Percentiles rank a stretch among this genome's conserved stretches.
phyloP scores from a whole-genome alignment of 2,797 vertebrate species.

The Coracias cyanogaster region DNA sequence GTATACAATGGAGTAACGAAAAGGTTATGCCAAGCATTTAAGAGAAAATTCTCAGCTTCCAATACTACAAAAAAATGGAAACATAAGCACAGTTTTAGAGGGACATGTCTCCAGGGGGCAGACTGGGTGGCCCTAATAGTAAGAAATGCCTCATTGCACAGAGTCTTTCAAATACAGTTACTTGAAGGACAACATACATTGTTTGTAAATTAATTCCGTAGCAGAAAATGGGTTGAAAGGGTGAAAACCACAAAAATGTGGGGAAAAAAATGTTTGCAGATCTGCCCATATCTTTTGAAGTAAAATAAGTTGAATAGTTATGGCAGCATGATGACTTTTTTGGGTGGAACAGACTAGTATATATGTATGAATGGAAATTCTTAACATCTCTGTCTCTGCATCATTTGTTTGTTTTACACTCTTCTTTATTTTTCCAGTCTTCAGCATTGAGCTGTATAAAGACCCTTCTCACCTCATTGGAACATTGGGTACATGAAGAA shows the following conservation, averaged over 20 bases:
- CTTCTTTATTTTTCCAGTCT: not conserved
- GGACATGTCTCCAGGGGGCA: not conserved
- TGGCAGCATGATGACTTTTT: slow-evolving; percentile 18
- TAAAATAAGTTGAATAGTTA: slow-evolving; percentile 33
- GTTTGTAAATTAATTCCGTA: slow-evolving; percentile 60
- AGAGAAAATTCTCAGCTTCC: slow-evolving; percentile 51
- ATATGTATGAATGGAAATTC: not conserved
- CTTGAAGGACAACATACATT: slow-evolving; percentile 59
- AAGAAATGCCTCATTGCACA: slow-evolving; percentile 44
- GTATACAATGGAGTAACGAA: slow-evolving; percentile 1
- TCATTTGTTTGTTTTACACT: not conserved
- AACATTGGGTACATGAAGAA: not conserved
- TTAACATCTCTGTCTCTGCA: not conserved
- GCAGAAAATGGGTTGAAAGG: slow-evolving; percentile 63
- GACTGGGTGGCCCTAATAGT: slow-evolving; percentile 32
- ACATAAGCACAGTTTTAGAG: slow-evolving; percentile 34
- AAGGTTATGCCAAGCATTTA: slow-evolving; percentile 36
- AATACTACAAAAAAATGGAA: slow-evolving; percentile 41
- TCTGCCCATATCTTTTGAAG: slow-evolving; percentile 59
- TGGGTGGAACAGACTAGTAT: not conserved
- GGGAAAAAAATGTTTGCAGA: slow-evolving; percentile 43
- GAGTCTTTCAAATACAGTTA: slow-evolving; percentile 55
- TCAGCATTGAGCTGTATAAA: not conserved
- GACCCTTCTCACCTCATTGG: not conserved
- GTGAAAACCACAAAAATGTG: slow-evolving; percentile 56